These are phyloP conservation scores for Cladopsammia gracilis DNA, from an alignment of 64 coral and sea anemone genomes.

Conservation along the genomic window DNA sequence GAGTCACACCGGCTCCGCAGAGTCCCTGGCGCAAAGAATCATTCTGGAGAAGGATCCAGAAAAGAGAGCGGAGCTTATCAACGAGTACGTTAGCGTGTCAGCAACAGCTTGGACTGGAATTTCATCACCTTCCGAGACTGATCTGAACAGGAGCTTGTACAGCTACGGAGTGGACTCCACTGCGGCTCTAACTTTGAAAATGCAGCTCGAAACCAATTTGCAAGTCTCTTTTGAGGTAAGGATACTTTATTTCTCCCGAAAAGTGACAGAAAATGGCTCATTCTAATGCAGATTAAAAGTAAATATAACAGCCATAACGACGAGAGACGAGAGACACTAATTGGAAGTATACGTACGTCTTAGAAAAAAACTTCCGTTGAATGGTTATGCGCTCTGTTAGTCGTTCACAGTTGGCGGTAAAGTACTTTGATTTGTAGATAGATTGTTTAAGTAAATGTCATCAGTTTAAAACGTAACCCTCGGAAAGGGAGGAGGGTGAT, in stretches of 20 bases:
- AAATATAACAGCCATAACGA: too few relatives aligned
- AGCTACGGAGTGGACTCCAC: constrained; percentile 85
- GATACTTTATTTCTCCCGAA: not conserved
- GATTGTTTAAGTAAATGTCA: too few relatives aligned
- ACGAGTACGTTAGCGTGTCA: constrained; percentile 30
- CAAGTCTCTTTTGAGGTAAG: constrained; percentile 73
- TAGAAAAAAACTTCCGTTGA: too few relatives aligned
- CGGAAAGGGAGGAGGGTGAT: too few relatives aligned
- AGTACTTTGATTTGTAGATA: too few relatives aligned
- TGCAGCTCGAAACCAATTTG: constrained; percentile 50
- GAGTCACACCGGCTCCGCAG: not conserved
- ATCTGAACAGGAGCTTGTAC: constrained; percentile 66
- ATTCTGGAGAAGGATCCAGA: constrained; percentile 43
- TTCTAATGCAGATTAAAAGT: too few relatives aligned
- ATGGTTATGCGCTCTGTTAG: too few relatives aligned
- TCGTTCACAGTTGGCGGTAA: too few relatives aligned
- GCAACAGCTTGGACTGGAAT: constrained; percentile 43
- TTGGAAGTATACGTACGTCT: too few relatives aligned
- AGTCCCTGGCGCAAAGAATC: constrained; percentile 46
- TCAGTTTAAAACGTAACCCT: too few relatives aligned
- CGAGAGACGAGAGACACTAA: too few relatives aligned
- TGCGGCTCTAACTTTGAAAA: constrained; percentile 63
- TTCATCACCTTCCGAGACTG: constrained; percentile 48
- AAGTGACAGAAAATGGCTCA: too few relatives aligned
- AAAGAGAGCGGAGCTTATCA: constrained; percentile 36